Evolutionary conservation across 2,797 vertebrate genomes (phyloP).

Genomic region (Lithobates pipiens): DNA sequence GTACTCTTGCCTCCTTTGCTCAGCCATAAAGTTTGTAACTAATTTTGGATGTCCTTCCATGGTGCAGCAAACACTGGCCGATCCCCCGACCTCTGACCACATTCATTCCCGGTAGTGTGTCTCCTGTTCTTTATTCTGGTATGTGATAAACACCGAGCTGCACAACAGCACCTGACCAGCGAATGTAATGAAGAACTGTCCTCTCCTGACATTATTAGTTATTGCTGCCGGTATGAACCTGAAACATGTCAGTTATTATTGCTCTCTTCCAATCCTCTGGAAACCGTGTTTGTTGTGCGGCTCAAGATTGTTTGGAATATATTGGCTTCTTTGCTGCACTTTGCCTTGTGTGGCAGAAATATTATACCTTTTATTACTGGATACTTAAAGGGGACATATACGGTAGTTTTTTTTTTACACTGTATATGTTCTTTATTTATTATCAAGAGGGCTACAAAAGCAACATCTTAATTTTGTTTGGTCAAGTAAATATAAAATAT

Average conservation of each 20-base stretch:
- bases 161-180: not conserved
- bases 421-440: no score
- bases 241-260: slow-evolving; percentile 18
- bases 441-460: no score
- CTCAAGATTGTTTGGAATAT: not conserved
- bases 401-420: no score
- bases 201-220: slow-evolving; percentile 35
- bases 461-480: no score
- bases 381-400: no score
- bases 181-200: slow-evolving; percentile 17
- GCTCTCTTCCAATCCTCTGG: slow-evolving; percentile 5
- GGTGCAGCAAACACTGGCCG: not conserved
- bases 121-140: not conserved
- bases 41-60: not conserved
- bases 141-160: slow-evolving; percentile 13
- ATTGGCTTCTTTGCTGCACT: not conserved
- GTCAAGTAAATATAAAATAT: no score
- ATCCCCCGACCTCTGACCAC: slow-evolving; percentile 30
- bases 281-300: not conserved
- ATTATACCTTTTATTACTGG: not conserved
- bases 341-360: not conserved
- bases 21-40: not conserved
- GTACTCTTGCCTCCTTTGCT: no score
- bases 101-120: not conserved
- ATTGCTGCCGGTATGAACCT: slow-evolving; percentile 9